A percentile compares a stretch with the other conserved stretches of the same genome.
phyloP scores from a whole-genome alignment of 2,797 vertebrate genomes.

The Sebastes oblongus region DNA sequence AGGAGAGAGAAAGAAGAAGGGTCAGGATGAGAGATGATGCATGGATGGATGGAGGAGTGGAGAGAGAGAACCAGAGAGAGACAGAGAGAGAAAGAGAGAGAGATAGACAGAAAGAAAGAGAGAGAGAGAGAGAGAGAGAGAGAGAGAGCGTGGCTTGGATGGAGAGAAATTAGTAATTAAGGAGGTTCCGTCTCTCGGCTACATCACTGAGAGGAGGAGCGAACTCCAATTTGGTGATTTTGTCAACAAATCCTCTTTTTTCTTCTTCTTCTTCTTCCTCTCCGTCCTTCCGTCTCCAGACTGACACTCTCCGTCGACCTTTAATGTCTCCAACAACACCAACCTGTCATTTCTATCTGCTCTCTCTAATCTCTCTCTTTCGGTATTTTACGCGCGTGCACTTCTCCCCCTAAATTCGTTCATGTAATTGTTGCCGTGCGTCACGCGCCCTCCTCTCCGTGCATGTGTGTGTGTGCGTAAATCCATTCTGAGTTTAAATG shows the following conservation, averaged over 20 bases:
- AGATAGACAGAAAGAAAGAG: not conserved
- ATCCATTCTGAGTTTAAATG: constrained; percentile 6
- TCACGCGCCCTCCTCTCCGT: not conserved
- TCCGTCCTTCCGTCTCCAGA: not conserved
- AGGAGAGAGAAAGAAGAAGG: constrained; percentile 60
- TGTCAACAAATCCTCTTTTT: constrained; percentile 50
- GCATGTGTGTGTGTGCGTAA: constrained; percentile 32
- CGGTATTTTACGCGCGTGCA: constrained; percentile 42
- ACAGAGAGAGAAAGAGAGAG: constrained; percentile 1
- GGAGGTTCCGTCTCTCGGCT: constrained; percentile 69
- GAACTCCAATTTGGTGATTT: constrained; percentile 50
- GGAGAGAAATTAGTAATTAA: constrained; percentile 82
- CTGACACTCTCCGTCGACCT: constrained; percentile 3
- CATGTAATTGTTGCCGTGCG: constrained; percentile 1
- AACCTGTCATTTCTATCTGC: constrained; percentile 29
- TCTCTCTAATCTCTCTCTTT: constrained; percentile 26
- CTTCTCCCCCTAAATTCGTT: not conserved
- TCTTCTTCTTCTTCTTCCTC: constrained; percentile 9
- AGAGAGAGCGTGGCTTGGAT: constrained; percentile 40
- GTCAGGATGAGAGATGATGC: constrained; percentile 58
- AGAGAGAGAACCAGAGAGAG: constrained; percentile 30
- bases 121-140: not conserved
- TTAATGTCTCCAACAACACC: constrained; percentile 27
- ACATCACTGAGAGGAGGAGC: constrained; percentile 73
- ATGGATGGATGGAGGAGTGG: constrained; percentile 54